Conservation (phyloP, 2,113 vertebrate genomes). For the Nematolebias whitei region DNA sequence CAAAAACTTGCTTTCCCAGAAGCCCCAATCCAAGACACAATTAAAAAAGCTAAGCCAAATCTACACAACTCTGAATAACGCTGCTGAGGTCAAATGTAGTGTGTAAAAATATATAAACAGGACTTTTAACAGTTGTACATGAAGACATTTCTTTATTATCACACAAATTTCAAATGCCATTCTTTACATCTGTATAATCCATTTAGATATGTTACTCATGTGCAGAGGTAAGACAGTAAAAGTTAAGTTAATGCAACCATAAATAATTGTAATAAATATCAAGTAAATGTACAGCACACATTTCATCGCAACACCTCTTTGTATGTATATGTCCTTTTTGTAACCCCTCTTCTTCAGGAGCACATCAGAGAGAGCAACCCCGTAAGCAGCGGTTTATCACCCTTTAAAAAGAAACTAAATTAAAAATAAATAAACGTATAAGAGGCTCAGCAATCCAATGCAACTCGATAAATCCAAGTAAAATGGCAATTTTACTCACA, state of each 20-base stretch:
- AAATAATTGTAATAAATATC: slow-evolving; percentile 99
- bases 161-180: slow-evolving; percentile 80
- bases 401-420: slow-evolving; percentile 46
- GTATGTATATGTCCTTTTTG: slow-evolving; percentile 74
- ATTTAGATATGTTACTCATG: slow-evolving; percentile 87
- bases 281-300: slow-evolving; percentile 91
- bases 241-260: slow-evolving; percentile 94
- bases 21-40: no score
- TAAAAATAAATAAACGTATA: slow-evolving; percentile 50
- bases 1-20: slow-evolving; percentile 3
- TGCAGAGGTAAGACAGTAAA: slow-evolving; percentile 86
- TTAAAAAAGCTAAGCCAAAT: not conserved
- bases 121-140: slow-evolving; percentile 61
- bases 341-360: slow-evolving; percentile 49
- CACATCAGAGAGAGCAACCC: slow-evolving; percentile 61
- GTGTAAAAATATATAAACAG: not conserved
- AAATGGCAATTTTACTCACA: slow-evolving; percentile 68
- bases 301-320: slow-evolving; percentile 78
- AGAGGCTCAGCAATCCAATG: slow-evolving; percentile 45
- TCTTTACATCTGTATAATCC: slow-evolving; percentile 83
- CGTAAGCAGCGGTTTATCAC: slow-evolving; percentile 81
- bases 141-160: slow-evolving; percentile 85
- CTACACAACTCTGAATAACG: no score
- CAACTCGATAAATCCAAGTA: slow-evolving; percentile 55
- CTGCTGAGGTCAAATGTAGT: no score